A percentile compares a stretch with the other conserved stretches of the same genome.
Conservation (phyloP, 2,797 vertebrate genomes). For the Rhodeus uyekii region DNA sequence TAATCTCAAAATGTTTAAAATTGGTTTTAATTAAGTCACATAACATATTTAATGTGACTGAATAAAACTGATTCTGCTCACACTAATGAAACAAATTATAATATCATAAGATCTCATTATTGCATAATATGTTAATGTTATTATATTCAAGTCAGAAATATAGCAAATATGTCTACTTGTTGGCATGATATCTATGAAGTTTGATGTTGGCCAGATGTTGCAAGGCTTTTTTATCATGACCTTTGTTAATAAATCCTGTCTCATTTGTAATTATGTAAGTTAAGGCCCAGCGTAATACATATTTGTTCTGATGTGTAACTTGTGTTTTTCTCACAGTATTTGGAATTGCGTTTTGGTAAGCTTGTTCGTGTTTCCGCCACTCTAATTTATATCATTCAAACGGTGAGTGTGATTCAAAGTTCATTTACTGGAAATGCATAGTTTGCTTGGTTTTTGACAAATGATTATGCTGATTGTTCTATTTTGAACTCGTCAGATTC, state of each 20-base stretch:
- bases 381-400: slow-evolving; percentile 79
- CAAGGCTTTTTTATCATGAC: not conserved
- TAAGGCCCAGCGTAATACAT: not conserved
- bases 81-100: too few relatives aligned
- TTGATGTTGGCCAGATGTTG: not conserved
- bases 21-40: too few relatives aligned
- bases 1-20: not conserved
- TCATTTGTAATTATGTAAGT: not conserved
- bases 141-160: not conserved
- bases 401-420: slow-evolving; percentile 71
- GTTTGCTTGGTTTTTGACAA: not conserved
- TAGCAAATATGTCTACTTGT: not conserved
- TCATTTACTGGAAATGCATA: not conserved
- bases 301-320: not conserved
- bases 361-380: slow-evolving; percentile 78
- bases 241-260: not conserved
- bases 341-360: slow-evolving; percentile 83
- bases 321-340: slow-evolving; percentile 68
- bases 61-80: too few relatives aligned
- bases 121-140: not conserved
- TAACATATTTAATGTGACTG: too few relatives aligned
- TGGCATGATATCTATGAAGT: too few relatives aligned
- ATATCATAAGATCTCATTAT: not conserved
- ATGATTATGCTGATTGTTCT: not conserved
- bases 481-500: slow-evolving; percentile 69